Evolutionary conservation across 2,888 invertebrate genomes (phyloP).

Genomic region (Homarus gammarus): DNA sequence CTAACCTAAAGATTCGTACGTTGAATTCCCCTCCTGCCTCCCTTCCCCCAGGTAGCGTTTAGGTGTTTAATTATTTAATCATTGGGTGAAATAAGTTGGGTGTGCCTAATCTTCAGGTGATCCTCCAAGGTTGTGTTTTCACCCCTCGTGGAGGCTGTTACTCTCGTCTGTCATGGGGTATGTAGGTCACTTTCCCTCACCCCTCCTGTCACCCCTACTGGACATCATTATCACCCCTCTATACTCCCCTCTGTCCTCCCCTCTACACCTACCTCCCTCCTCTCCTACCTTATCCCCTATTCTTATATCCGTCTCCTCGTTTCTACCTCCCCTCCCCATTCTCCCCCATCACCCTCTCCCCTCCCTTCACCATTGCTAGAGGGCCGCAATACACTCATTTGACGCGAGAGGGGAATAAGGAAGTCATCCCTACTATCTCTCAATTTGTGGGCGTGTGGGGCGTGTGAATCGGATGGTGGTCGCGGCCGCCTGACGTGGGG

Average conservation of each 20-base stretch:
- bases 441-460: constrained; percentile 14
- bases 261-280: background rate
- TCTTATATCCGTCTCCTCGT: background rate
- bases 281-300: background rate
- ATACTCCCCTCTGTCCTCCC: too few relatives aligned
- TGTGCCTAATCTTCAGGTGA: too few relatives aligned
- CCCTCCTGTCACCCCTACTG: background rate
- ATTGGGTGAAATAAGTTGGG: too few relatives aligned
- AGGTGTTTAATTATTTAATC: too few relatives aligned
- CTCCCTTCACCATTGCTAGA: background rate
- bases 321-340: background rate
- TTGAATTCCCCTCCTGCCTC: too few relatives aligned
- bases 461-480: background rate
- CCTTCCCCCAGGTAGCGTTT: too few relatives aligned
- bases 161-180: too few relatives aligned
- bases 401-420: constrained; percentile 15
- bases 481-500: background rate
- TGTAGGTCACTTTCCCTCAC: background rate
- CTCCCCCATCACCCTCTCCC: background rate
- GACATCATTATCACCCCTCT: background rate
- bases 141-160: too few relatives aligned
- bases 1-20: too few relatives aligned
- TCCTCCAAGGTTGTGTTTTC: too few relatives aligned
- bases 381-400: background rate
- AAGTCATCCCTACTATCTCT: constrained; percentile 19